Percentiles rank a stretch among this genome's conserved stretches.
These are phyloP conservation scores for Scolopax rusticola DNA, from an alignment of 2,797 vertebrate genomes.

Conservation along the genomic window DNA sequence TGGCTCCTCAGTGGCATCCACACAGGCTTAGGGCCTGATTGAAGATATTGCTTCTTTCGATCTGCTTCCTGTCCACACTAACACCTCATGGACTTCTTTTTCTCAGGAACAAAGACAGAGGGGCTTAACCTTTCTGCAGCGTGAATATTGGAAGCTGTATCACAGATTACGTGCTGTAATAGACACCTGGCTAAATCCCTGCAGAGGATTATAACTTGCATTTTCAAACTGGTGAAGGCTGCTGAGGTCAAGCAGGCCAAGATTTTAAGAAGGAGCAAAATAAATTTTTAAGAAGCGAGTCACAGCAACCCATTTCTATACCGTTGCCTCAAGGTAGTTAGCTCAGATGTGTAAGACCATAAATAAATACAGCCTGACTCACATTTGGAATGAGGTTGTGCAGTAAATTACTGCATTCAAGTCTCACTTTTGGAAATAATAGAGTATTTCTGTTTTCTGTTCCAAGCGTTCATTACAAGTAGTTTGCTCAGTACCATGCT, in stretches of 20 bases:
- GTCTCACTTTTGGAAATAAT: not conserved
- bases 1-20: constrained; percentile 71
- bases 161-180: constrained; percentile 83
- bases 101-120: constrained; percentile 75
- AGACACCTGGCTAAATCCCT: constrained; percentile 83
- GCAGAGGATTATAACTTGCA: constrained; percentile 80
- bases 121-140: constrained; percentile 81
- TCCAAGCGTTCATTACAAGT: not conserved
- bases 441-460: not conserved
- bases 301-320: constrained; percentile 2
- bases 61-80: constrained; percentile 68
- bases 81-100: constrained; percentile 68
- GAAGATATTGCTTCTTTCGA: constrained; percentile 80
- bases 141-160: constrained; percentile 80
- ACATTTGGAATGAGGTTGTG: constrained; percentile 35
- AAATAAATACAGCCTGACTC: constrained; percentile 49
- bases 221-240: constrained; percentile 81
- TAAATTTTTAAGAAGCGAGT: constrained; percentile 42
- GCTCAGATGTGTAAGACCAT: constrained; percentile 50
- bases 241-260: constrained; percentile 75
- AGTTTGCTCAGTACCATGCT: not conserved
- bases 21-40: constrained; percentile 72
- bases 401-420: constrained; percentile 51
- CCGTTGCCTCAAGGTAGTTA: constrained; percentile 5
- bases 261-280: constrained; percentile 53